Evolutionary conservation across 2,888 invertebrate genomes (phyloP).

Genomic region (Villa cingulata): DNA sequence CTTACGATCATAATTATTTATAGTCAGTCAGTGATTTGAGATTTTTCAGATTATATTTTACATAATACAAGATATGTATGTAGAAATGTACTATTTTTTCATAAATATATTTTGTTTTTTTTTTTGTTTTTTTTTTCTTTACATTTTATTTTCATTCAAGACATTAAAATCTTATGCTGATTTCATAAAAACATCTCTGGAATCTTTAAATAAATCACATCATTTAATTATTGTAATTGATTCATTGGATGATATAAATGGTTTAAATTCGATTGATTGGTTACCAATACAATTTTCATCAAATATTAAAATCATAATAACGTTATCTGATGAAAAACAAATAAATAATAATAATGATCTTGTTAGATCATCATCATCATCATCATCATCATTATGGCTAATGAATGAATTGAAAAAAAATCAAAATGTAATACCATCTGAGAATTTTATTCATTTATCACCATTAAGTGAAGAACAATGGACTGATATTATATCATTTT

Average conservation of each 20-base stretch:
- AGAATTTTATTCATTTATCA: constrained; percentile 28
- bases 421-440: constrained; percentile 20
- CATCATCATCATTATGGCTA: constrained; percentile 3
- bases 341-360: constrained; percentile 10
- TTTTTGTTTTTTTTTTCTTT: not conserved
- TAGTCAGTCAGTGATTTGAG: no score
- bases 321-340: constrained; percentile 24
- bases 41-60: no score
- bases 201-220: constrained; percentile 31
- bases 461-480: constrained; percentile 31
- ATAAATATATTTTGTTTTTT: no score
- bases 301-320: constrained; percentile 62
- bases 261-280: constrained; percentile 51
- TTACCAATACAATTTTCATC: constrained; percentile 58
- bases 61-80: no score
- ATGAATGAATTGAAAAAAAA: constrained; percentile 18
- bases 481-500: constrained; percentile 31
- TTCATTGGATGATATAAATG: constrained; percentile 48
- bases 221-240: constrained; percentile 61
- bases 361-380: no score
- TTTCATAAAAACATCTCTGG: constrained; percentile 36
- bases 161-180: constrained; percentile 57
- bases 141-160: constrained; percentile 34
- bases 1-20: no score
- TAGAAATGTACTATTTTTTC: no score